phyloP scores from a whole-genome alignment of 2,797 vertebrate genomes.

The Delichon dasypus region DNA sequence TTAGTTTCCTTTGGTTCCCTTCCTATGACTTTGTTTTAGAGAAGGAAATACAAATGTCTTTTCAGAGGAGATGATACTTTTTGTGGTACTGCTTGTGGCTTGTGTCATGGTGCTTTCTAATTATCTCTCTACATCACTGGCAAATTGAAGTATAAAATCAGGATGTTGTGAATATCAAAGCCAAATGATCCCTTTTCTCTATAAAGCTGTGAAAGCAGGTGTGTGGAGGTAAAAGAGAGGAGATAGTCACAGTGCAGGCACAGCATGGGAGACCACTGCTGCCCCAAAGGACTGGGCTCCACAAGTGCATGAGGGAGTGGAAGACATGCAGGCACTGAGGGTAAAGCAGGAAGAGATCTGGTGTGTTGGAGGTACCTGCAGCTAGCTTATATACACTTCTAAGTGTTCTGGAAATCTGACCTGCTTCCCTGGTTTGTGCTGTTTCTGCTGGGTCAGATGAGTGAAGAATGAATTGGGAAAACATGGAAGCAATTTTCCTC shows the following conservation, averaged over 20 bases:
- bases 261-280: fast-evolving
- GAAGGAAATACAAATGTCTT: background rate
- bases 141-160: background rate
- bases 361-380: background rate
- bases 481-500: background rate
- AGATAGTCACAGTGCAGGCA: background rate
- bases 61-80: background rate
- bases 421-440: background rate
- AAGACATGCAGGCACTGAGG: background rate
- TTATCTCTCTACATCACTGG: background rate
- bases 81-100: background rate
- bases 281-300: background rate
- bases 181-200: background rate
- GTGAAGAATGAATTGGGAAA: background rate
- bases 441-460: background rate
- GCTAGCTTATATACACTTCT: background rate
- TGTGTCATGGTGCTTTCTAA: background rate
- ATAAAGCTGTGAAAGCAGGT: background rate
- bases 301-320: background rate
- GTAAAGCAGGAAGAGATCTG: background rate
- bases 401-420: background rate
- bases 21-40: background rate
- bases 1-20: background rate
- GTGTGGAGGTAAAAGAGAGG: background rate
- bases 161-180: background rate